Base-by-base conservation (phyloP, 1,140 invertebrate species). In the Chrysomallon squamiferum region DNA sequence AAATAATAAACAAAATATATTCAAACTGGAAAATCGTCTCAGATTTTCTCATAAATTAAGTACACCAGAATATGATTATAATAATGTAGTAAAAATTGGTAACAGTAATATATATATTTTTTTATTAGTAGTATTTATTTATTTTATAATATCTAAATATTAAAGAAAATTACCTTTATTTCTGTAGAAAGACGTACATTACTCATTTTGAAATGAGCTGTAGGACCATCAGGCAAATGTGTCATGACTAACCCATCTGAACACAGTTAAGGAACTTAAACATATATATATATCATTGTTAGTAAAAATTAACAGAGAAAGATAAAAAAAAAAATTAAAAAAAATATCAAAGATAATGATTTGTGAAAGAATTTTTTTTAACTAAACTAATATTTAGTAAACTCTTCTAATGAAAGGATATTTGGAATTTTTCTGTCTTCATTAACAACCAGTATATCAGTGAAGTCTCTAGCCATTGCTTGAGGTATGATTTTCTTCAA, bases 151-250 rank as follows among this genome's bases (percentile, higher is more conserved):
- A n/a, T n/a, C n/a, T n/a, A n/a, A n/a, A n/a, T n/a, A n/a, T n/a
- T n/a, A n/a, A 38, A 38, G 5, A 38, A 38, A 7, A 58, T 65
- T 72, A 86, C 83, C 76, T 86, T 87, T 18, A 89, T 82, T 61
- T 89, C 84, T 69, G 85, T 84, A 32, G 82, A 81, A n/a, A 87
- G 81, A 61, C 79, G 83, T 11, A 89, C 80, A 72, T 77, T 87
- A 61, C 85, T 87, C 35, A 90, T 71, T 75, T 87, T 88, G 77
- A 90, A 98, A 80, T 95, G 88, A 29, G 96, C 95, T 0, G 97
- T 99, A 2, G 97, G 97, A 3, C 97, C 97, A 76, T 95, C 89
- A 1, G 97, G 97, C 64, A 99, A 88, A 87, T 99, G 96, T 72
- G 95, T 92, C 1, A 99, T 86, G 27, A 98, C 84, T 76, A 99